Base-by-base conservation (phyloP, 2,888 invertebrate genomes). In the Neria commutata region DNA sequence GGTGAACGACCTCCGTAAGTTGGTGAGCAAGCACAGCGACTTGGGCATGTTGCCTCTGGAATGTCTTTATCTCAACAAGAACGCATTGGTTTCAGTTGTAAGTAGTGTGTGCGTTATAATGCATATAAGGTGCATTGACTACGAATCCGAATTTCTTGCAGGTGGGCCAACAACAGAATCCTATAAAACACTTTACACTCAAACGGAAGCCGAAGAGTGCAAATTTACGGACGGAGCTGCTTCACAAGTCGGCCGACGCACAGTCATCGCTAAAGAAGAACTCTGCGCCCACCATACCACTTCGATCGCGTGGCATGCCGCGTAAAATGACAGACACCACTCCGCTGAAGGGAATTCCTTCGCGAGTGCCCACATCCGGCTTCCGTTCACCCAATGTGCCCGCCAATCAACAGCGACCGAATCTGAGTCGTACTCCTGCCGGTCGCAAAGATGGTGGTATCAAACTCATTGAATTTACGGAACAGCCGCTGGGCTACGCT, bases 291-390 rank as follows among this genome's bases (percentile, higher is more conserved):
- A 92, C 94, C 0, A 92, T 97, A 69, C 95, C 95, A 0, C 87
- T 95, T 2, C 84, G 95, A 64, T 92, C 93, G 19, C 83, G 92
- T 62, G 91, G 91, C 67, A 93, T 95, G 91, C 95, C 95, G 1
- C 88, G 96, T 71, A 96, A 96, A 85, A 95, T 97, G 94, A 96
- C 96, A 71, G 96, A 97, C 76, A 93, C 94, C 37, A 95, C 96
- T 1, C 96, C 97, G 0, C 83, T 96, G 33, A 95, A 94, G 77
- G 96, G 96, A 1, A 90, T 97, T 65, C 95, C 96, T 1, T 93
- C 92, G 48, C 87, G 93, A 72, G 87, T 89, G 55, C 88, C 90
- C 17, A 84, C 87, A 1, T 86, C 87, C 23, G 89, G 89, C 49
- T 88, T 88, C 74, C 83, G 88, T 17, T 80, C 82, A 21, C 83